Percentiles rank a stretch among this genome's conserved stretches.
Evolutionary conservation across 2,888 invertebrate species (phyloP).

Genomic region (Ormyrus rosae): DNA sequence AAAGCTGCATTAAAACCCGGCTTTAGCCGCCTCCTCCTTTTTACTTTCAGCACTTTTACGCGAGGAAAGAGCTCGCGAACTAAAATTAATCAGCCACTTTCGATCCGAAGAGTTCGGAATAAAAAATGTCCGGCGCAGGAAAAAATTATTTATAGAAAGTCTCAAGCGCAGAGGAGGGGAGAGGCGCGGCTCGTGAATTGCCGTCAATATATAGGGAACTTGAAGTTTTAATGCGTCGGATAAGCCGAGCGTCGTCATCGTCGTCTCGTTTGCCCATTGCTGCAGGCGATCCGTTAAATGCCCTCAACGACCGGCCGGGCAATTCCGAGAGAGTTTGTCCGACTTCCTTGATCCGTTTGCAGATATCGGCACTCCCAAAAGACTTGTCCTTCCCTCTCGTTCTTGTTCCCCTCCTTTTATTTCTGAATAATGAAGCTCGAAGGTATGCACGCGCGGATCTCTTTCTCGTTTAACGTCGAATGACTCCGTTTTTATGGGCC

Average conservation of each 20-base stretch:
- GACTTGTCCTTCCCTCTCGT: conserved; percentile 10
- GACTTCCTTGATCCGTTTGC: conserved; percentile 60
- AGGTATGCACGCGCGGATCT: background rate
- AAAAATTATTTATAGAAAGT: conserved; percentile 22
- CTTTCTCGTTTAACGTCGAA: too few relatives aligned
- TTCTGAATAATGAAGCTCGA: conserved; percentile 40
- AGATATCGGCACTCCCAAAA: conserved; percentile 54
- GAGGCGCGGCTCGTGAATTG: conserved; percentile 5
- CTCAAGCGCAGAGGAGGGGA: background rate
- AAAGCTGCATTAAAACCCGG: background rate
- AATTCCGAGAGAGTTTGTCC: conserved; percentile 65
- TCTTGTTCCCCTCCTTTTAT: conserved; percentile 25
- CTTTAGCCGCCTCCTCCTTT: background rate
- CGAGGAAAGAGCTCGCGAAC: background rate
- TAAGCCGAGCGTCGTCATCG: conserved; percentile 28
- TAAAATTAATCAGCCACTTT: conserved; percentile 38
- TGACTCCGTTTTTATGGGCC: too few relatives aligned
- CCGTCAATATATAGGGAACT: conserved; percentile 56
- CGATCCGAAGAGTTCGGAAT: conserved; percentile 5
- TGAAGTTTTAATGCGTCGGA: conserved; percentile 64
- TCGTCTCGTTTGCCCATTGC: conserved; percentile 54
- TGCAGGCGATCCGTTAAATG: conserved; percentile 67
- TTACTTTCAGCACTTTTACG: conserved; percentile 11
- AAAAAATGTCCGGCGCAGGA: background rate
- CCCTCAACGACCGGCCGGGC: conserved; percentile 63